Evolutionary conservation across 2,888 invertebrate species (phyloP).

Genomic region (Lordiphosa fenestrarum): DNA sequence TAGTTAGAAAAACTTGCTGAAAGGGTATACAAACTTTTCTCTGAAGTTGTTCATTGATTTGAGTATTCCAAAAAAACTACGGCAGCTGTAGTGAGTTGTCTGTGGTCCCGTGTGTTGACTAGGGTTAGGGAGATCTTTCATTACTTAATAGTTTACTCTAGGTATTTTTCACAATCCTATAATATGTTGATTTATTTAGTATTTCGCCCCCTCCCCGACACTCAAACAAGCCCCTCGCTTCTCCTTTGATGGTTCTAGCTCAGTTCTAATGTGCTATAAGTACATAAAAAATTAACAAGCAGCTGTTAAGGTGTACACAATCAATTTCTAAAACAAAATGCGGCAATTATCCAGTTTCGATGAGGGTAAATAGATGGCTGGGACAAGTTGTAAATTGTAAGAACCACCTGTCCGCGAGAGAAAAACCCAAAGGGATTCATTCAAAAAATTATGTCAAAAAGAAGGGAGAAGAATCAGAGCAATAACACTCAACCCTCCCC

Average conservation of each 20-base stretch:
- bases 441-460: background rate
- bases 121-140: too few species aligned
- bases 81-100: too few species aligned
- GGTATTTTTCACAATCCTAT: too few species aligned
- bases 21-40: too few species aligned
- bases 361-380: background rate
- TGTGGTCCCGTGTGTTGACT: too few species aligned
- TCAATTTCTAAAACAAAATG: background rate
- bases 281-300: conserved; percentile 51
- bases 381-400: background rate
- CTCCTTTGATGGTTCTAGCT: conserved; percentile 3
- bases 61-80: too few species aligned
- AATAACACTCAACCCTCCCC: conserved; percentile 3
- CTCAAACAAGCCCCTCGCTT: background rate
- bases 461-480: background rate
- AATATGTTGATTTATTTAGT: background rate
- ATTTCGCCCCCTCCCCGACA: too few species aligned
- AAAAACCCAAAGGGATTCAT: background rate
- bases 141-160: too few species aligned
- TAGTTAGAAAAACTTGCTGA: too few species aligned
- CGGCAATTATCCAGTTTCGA: background rate
- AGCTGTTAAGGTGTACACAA: conserved; percentile 37
- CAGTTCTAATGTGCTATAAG: conserved; percentile 1
- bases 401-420: conserved; percentile 39
- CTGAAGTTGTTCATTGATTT: too few species aligned